phyloP scores from a whole-genome alignment of 2,797 vertebrate genomes.

The Argyrosomus regius region DNA sequence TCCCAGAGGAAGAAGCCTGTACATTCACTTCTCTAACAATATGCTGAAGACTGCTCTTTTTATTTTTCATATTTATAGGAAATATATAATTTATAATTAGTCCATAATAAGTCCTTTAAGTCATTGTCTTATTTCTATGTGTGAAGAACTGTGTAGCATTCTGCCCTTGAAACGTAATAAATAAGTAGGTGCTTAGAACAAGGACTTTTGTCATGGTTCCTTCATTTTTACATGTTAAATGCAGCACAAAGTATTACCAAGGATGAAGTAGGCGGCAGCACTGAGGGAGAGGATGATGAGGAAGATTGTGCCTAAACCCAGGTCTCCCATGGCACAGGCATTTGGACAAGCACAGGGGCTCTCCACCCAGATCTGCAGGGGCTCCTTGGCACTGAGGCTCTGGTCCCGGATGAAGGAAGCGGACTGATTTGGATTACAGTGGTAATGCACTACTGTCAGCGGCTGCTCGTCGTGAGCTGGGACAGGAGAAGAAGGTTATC shows the following conservation, averaged over 20 bases:
- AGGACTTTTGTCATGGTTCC: neutral
- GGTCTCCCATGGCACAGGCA: conserved; percentile 80
- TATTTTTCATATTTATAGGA: no score
- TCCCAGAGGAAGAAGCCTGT: no score
- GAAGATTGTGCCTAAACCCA: conserved; percentile 84
- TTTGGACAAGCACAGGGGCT: conserved; percentile 86
- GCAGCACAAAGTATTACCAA: conserved; percentile 67
- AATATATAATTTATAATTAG: no score
- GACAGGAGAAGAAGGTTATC: neutral
- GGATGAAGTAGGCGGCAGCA: conserved; percentile 80
- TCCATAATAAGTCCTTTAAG: no score
- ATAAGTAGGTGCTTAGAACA: no score
- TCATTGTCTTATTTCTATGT: no score
- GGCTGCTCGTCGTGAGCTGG: conserved; percentile 50
- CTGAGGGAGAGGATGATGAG: conserved; percentile 84
- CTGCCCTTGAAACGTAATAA: no score
- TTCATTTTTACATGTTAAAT: neutral
- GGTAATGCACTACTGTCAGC: conserved; percentile 81
- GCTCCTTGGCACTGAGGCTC: conserved; percentile 39
- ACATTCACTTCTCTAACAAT: no score
- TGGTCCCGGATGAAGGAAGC: conserved; percentile 60
- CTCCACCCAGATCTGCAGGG: conserved; percentile 83
- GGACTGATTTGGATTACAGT: conserved; percentile 77
- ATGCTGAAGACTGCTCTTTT: no score
- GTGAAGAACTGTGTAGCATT: no score